These are phyloP conservation scores for Periplaneta americana DNA, from an alignment of 1,140 invertebrate species.

Conservation along the genomic window DNA sequence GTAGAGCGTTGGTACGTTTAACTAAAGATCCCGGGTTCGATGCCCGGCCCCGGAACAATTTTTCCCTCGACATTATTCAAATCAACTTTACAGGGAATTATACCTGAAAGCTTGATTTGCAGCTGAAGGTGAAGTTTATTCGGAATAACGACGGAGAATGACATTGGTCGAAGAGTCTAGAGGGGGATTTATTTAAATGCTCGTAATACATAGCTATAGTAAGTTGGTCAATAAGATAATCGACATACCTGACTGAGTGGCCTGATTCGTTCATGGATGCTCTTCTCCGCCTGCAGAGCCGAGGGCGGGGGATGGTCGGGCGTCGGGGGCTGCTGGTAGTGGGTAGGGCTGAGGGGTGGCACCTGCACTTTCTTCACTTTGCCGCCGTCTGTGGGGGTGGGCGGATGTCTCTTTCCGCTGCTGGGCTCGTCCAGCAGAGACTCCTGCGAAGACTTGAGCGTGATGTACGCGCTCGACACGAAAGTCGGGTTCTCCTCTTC, in stretches of 20 bases:
- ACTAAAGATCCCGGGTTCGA: too few relatives aligned
- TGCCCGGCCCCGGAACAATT: too few relatives aligned
- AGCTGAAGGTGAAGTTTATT: too few relatives aligned
- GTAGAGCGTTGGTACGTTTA: too few relatives aligned
- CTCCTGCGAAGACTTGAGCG: conserved; percentile 56
- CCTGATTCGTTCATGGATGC: conserved; percentile 85
- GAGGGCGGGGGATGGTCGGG: conserved; percentile 92
- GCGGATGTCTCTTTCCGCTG: conserved; percentile 23
- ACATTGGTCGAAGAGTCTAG: too few relatives aligned
- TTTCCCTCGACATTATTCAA: too few relatives aligned
- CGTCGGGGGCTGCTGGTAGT: conserved; percentile 87
- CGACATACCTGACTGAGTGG: conserved; percentile 77
- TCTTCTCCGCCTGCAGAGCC: conserved; percentile 80
- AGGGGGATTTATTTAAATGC: too few relatives aligned
- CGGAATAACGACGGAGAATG: too few relatives aligned
- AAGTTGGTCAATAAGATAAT: too few relatives aligned
- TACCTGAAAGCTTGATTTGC: too few relatives aligned
- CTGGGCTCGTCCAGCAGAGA: conserved; percentile 49
- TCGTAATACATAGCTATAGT: too few relatives aligned
- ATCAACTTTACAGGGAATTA: too few relatives aligned
- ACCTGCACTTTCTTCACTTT: background rate
- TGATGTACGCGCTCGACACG: conserved; percentile 52
- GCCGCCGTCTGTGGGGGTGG: conserved; percentile 34
- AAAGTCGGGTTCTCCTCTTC: conserved; percentile 38
- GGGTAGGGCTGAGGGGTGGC: conserved; percentile 61